Evolutionary conservation across 2,797 vertebrate species (phyloP).

Genomic region (Semotilus atromaculatus): DNA sequence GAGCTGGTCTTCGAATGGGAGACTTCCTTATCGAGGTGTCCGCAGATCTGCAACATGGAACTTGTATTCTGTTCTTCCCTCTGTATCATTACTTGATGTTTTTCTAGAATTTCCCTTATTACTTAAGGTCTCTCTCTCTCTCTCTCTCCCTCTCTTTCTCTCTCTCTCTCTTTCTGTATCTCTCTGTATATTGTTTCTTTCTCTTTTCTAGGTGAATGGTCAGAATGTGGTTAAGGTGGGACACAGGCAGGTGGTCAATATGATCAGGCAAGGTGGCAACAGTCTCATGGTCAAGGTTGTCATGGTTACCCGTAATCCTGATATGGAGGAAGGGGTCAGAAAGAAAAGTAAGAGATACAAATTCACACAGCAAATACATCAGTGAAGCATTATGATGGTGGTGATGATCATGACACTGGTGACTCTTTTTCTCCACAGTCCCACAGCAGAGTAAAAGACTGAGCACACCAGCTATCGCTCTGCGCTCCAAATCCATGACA

Average conservation of each 20-base stretch:
- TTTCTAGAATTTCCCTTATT: not conserved
- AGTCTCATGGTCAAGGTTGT: constrained; percentile 96
- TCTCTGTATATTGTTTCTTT: constrained; percentile 24
- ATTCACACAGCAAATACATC: constrained; percentile 6
- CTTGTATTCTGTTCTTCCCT: constrained; percentile 13
- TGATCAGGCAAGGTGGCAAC: constrained; percentile 95
- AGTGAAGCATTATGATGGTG: not conserved
- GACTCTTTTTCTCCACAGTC: constrained; percentile 65
- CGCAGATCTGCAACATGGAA: constrained; percentile 34
- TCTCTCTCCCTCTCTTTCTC: not conserved
- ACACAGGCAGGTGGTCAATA: constrained; percentile 94
- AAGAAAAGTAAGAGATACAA: constrained; percentile 84
- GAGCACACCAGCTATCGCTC: constrained; percentile 88
- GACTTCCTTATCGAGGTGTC: constrained; percentile 92
- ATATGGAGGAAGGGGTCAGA: constrained; percentile 89
- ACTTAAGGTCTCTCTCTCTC: not conserved
- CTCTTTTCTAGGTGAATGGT: constrained; percentile 84
- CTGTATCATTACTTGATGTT: constrained; percentile 1
- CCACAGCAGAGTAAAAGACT: constrained; percentile 91
- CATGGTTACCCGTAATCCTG: constrained; percentile 93
- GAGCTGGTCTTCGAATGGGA: constrained; percentile 91
- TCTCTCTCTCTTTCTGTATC: not conserved
- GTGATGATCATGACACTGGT: constrained; percentile 1
- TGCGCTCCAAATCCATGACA: constrained; percentile 95
- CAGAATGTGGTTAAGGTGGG: constrained; percentile 95